Evolutionary conservation across 2,888 invertebrate genomes (phyloP), one percentile per base, ranked within the genome.

Genomic region (Limenitis arthemis): DNA sequence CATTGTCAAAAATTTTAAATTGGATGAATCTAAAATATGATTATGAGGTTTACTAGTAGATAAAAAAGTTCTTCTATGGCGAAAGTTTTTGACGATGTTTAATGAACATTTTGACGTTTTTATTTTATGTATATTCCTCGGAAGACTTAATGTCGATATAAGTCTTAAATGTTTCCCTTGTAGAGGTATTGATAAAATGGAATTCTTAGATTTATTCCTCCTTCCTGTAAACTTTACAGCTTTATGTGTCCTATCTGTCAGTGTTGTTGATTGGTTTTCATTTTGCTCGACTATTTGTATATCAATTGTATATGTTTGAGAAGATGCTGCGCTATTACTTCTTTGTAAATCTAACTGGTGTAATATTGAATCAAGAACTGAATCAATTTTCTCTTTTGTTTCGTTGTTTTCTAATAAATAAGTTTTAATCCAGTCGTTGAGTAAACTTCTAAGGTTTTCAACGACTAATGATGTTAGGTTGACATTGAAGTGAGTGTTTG

Each of bases 81-180:
- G 65, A 3, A 51, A 51, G 48, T 63, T 70, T 31, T 63, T 67
- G 8, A 62, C 49, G 55, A 62, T 65, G 33, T 58, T 38, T 12
- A 41, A 53, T 37, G 56, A 52, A 32, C 57, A 60, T 32, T 59
- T 58, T 5, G 37, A 38, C 38, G 56, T 51, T 8, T 62, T 63
- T 4, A 58, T 53, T 44, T 61, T 62, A 29, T 70, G 62, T 12
- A 72, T 59, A 54, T 71, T 72, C 61, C 73, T 74, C 7, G 84
- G 85, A 28, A 84, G 71, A 44, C 79, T 85, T 12, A 83, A 61
- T 0, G 83, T 81, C 7, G 85, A 83, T 51, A 83, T 70, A 5
- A 80, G 62, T 65, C 64, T 73, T 4, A 70, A 51, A 53, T 70
- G 64, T 54, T 68, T 77, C 20, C 66, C 62, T 9, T 64, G 58